phyloP scores from a whole-genome alignment of 64 coral and sea anemone genomes.

The Porites lutea region DNA sequence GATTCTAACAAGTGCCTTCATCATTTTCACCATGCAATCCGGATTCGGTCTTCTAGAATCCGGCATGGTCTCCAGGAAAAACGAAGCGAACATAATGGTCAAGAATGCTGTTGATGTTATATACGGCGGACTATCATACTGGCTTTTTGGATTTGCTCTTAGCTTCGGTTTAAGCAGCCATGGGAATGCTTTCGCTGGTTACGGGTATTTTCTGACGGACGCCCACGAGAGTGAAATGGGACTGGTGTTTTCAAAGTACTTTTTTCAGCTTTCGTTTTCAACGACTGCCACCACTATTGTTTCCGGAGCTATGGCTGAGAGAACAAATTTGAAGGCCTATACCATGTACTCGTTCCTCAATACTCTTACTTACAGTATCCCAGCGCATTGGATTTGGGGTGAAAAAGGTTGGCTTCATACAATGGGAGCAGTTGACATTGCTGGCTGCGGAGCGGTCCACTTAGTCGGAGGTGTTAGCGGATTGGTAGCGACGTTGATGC shows the following conservation, averaged over 20 bases:
- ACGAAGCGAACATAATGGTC: slow-evolving; percentile 61
- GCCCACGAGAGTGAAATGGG: slow-evolving; percentile 58
- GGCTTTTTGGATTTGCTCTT: slow-evolving; percentile 64
- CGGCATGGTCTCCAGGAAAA: slow-evolving; percentile 64
- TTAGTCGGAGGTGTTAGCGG: slow-evolving; percentile 66
- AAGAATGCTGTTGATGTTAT: slow-evolving; percentile 63
- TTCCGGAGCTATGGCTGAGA: slow-evolving; percentile 69
- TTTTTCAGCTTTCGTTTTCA: slow-evolving; percentile 65
- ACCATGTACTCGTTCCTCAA: slow-evolving; percentile 58
- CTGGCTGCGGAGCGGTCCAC: slow-evolving; percentile 57
- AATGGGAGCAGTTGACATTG: slow-evolving; percentile 68
- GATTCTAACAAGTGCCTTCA: slow-evolving; percentile 66
- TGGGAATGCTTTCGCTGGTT: slow-evolving; percentile 21
- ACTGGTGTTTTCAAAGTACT: slow-evolving; percentile 54
- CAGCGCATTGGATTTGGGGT: slow-evolving; percentile 67
- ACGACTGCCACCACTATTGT: slow-evolving; percentile 70
- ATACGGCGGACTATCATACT: slow-evolving; percentile 55
- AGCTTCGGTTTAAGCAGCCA: neutral
- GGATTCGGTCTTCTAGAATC: slow-evolving; percentile 66
- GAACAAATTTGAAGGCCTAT: slow-evolving; percentile 52
- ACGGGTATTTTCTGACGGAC: slow-evolving; percentile 47
- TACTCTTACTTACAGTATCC: slow-evolving; percentile 45
- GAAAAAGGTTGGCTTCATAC: slow-evolving; percentile 29
- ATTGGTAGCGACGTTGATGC: slow-evolving; percentile 72
- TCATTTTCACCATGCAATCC: slow-evolving; percentile 75